Conservation (phyloP, 2,113 vertebrate genomes). For the Prolemur simus region DNA sequence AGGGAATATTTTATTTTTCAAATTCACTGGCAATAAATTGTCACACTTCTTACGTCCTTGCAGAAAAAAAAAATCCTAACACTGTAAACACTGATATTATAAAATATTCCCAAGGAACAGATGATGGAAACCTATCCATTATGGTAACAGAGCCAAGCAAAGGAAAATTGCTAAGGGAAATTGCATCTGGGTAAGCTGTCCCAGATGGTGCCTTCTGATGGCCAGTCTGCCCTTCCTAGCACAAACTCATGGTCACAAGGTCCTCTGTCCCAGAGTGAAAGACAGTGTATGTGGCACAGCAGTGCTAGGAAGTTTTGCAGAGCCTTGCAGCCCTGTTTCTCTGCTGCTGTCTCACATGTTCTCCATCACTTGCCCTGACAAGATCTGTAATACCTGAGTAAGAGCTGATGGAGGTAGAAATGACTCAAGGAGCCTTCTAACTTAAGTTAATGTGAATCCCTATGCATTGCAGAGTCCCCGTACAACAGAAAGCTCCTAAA, state of each 20-base stretch:
- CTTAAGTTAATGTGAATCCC: background rate
- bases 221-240: background rate
- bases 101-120: constrained; percentile 50
- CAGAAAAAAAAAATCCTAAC: background rate
- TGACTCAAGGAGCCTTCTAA: background rate
- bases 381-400: background rate
- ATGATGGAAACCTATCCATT: constrained; percentile 38
- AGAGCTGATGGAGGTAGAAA: background rate
- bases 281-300: accelerated
- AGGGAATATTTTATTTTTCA: background rate
- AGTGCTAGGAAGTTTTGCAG: background rate
- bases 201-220: background rate
- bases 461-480: background rate
- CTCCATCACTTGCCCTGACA: background rate
- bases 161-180: constrained; percentile 38
- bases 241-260: background rate
- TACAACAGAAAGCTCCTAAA: background rate
- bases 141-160: background rate
- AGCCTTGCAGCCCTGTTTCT: background rate
- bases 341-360: background rate
- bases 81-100: constrained; percentile 42
- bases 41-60: background rate
- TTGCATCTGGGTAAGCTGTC: constrained; percentile 8
- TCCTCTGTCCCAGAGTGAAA: background rate
- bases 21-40: background rate